Conservation (phyloP, 2,797 vertebrate genomes). For the Peromyscus aztecus region DNA sequence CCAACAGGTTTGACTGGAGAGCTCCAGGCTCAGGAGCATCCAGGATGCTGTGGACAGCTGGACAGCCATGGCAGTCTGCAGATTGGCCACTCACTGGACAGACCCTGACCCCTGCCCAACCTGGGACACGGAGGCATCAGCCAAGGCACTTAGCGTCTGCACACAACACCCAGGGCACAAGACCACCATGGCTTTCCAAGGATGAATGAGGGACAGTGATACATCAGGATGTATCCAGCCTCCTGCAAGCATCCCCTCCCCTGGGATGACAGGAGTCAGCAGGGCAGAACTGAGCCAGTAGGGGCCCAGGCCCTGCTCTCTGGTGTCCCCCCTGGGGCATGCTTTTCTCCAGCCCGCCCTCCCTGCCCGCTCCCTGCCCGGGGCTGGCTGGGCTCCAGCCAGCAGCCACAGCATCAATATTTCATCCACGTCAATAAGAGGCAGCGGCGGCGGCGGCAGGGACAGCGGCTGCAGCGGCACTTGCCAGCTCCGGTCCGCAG, state of each 20-base stretch:
- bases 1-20: neutral
- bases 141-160: neutral
- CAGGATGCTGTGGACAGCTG: neutral
- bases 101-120: neutral
- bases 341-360: neutral
- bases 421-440: constrained; percentile 89
- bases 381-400: constrained; percentile 72
- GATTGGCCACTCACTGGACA: neutral
- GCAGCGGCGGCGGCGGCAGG: constrained; percentile 70
- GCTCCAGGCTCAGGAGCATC: neutral
- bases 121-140: neutral
- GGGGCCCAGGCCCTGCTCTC: neutral
- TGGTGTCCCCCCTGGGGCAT: neutral
- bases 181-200: neutral
- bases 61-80: neutral
- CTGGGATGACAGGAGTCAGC: neutral
- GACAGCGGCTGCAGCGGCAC: constrained; percentile 52
- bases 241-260: neutral
- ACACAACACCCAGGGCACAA: neutral
- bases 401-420: constrained; percentile 79
- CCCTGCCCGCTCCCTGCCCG: neutral
- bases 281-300: neutral
- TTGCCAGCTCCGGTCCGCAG: constrained; percentile 56
- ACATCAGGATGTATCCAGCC: neutral
- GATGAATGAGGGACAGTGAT: neutral